A percentile compares a stretch with the other conserved stretches of the same genome.
Conservation (phyloP, 1,140 invertebrate species). For the Asobara japonica region DNA sequence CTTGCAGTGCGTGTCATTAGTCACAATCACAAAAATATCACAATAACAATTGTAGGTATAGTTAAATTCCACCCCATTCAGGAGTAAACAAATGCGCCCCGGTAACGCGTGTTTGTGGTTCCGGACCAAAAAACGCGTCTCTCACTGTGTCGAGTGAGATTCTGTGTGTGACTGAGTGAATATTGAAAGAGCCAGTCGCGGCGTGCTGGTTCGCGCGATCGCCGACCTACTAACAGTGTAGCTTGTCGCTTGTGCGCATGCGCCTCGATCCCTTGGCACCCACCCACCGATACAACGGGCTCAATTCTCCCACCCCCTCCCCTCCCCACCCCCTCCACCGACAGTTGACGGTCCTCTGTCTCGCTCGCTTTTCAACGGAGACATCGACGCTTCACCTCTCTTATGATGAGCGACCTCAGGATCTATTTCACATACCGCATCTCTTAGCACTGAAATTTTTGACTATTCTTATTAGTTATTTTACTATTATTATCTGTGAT, state of each 20-base stretch:
- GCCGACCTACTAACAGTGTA: conserved; percentile 56
- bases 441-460: no score
- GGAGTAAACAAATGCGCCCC: not conserved
- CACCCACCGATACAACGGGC: conserved; percentile 19
- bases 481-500: no score
- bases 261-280: conserved; percentile 27
- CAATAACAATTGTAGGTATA: not conserved
- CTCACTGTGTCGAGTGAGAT: conserved; percentile 25
- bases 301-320: not conserved
- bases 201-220: conserved; percentile 41
- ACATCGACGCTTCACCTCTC: not conserved
- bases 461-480: no score
- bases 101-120: not conserved
- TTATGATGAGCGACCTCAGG: not conserved
- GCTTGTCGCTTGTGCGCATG: conserved; percentile 42
- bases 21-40: conserved; percentile 25
- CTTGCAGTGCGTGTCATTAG: not conserved
- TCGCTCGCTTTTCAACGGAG: not conserved
- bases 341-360: not conserved
- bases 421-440: no score
- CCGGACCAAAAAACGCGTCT: not conserved
- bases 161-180: conserved; percentile 40
- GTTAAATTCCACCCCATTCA: not conserved
- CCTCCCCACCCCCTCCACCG: not conserved
- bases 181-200: not conserved